Conservation (phyloP, 2,113 vertebrate species). For the Crocuta crocuta region DNA sequence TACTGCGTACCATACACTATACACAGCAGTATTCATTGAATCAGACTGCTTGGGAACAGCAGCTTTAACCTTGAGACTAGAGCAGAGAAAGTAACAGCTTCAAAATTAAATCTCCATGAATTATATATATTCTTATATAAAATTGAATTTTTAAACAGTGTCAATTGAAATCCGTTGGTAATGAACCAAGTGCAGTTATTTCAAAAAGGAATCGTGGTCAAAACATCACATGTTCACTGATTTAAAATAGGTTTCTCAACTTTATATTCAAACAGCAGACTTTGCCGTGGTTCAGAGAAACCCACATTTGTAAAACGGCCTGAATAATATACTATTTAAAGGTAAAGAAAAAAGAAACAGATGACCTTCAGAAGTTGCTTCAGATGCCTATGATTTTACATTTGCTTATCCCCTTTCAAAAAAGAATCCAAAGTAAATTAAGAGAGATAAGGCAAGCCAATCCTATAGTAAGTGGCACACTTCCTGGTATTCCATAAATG, state of each 20-base stretch:
- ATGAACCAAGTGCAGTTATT: slow-evolving; percentile 73
- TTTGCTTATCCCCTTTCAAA: not conserved
- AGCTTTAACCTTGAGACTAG: slow-evolving; percentile 84
- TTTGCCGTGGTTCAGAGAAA: slow-evolving; percentile 38
- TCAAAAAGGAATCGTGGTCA: slow-evolving; percentile 61
- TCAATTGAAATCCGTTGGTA: slow-evolving; percentile 76
- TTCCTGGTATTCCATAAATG: not conserved
- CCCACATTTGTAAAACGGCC: not conserved
- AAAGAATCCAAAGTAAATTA: not conserved
- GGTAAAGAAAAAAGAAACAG: slow-evolving; percentile 14
- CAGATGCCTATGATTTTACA: not conserved
- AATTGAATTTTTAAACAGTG: slow-evolving; percentile 84
- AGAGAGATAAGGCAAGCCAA: not conserved
- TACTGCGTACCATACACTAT: slow-evolving; percentile 82
- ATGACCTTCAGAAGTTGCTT: slow-evolving; percentile 40
- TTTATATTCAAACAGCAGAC: slow-evolving; percentile 19
- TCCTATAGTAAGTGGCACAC: not conserved
- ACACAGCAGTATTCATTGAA: slow-evolving; percentile 81
- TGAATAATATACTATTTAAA: slow-evolving; percentile 27
- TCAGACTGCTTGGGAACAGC: slow-evolving; percentile 79
- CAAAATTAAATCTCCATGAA: slow-evolving; percentile 81
- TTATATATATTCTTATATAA: slow-evolving; percentile 82
- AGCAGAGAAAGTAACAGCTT: slow-evolving; percentile 75
- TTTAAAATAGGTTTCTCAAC: slow-evolving; percentile 61
- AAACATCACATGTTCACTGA: slow-evolving; percentile 50